Evolutionary conservation across 2,797 vertebrate species (phyloP), one percentile per base, ranked within the genome.

Genomic region (Sebastes hubbsi): DNA sequence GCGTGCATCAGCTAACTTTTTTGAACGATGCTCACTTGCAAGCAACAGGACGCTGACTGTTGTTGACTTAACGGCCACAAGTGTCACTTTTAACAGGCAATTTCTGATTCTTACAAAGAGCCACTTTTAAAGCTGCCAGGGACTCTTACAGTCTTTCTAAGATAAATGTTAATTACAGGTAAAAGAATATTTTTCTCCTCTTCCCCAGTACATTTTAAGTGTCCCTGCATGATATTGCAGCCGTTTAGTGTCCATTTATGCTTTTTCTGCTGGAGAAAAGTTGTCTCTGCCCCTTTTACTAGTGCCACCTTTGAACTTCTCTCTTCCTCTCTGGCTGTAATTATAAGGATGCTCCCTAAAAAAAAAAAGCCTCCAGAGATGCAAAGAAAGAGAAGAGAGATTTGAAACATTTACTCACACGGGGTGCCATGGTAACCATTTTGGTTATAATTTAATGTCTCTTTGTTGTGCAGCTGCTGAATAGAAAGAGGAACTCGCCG

Each of bases 381-480:
- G 79, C 66, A 88, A 82, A 87, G 79, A 85, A 86, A 86, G 82
- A 77, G 82, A 72, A 42, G 74, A 72, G 72, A 87, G 78, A 85
- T 88, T 88, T 89, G 65, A 91, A 90, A 84, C 79, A 91, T 94
- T 89, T 91, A 84, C 91, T 89, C 77, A 76, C 34, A 71, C 25
- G 5, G 89, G 91, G 75, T 87, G 78, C 91, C 92, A 95, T 94
- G 93, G 94, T 85, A 94, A 95, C 94, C 85, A 88, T 92, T 92
- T 92, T 88, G 74, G 83, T 90, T 91, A 89, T 93, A 87, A 91
- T 91, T 92, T 88, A 83, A 92, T 87, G 90, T 88, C 75, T 88
- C 86, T 95, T 95, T 96, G 90, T 95, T 90, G 89, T 92, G 87
- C 81, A 90, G 92, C 91, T 90, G 88, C 80, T 92, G 92, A 94